phyloP scores from a whole-genome alignment of 30 jellyfish, hydroid and myxozoan genomes.

The Aurelia aurita region DNA sequence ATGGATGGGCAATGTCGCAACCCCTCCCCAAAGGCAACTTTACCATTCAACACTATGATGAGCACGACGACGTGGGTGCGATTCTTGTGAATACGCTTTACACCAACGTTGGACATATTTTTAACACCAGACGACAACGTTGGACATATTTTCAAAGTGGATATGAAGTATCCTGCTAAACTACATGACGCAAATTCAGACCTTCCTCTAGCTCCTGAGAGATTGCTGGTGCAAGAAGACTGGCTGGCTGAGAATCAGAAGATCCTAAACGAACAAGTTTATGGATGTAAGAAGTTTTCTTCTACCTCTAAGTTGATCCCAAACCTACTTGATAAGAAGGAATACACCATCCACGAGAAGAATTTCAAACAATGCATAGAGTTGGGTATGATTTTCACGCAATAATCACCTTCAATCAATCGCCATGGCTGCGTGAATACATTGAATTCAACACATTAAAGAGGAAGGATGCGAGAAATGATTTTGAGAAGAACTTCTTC shows the following conservation, averaged over 20 bases:
- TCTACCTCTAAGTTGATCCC: background rate
- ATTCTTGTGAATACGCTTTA: background rate
- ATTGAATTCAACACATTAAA: constrained; percentile 1
- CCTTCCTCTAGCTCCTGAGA: no score
- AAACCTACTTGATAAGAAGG: background rate
- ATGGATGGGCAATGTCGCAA: constrained; percentile 34
- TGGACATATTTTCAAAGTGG: no score
- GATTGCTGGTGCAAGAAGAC: no score
- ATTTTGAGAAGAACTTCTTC: no score
- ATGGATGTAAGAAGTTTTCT: background rate
- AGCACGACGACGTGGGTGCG: background rate
- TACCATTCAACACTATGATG: background rate
- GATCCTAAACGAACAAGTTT: no score
- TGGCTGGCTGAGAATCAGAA: no score
- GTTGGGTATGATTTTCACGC: background rate
- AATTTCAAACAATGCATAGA: background rate
- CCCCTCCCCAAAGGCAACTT: background rate
- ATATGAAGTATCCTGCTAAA: no score
- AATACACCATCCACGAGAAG: background rate
- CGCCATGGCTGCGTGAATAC: background rate
- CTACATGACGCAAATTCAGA: no score
- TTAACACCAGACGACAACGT: no score
- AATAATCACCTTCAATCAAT: background rate
- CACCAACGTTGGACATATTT: no score
- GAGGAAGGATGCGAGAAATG: background rate